Percentiles rank a stretch among this genome's conserved stretches.
Evolutionary conservation across 2,888 invertebrate genomes (phyloP).

Genomic region (Lissonota sp.): DNA sequence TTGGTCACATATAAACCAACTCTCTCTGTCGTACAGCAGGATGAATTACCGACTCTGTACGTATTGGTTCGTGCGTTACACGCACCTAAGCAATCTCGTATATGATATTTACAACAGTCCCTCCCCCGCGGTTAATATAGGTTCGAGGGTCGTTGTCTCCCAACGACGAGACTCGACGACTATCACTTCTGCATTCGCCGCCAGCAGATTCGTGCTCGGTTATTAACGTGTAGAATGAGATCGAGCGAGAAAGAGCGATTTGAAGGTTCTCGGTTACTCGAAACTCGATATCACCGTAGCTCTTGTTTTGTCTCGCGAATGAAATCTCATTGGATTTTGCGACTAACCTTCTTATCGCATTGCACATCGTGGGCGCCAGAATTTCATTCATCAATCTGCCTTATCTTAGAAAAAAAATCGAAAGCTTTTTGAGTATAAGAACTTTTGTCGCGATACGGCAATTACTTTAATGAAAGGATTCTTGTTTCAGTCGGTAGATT

Average conservation of each 20-base stretch:
- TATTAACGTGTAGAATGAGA: background rate
- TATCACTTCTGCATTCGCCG: conserved; percentile 10
- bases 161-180: conserved; percentile 45
- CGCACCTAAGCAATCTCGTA: background rate
- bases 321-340: conserved; percentile 26
- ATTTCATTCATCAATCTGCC: background rate
- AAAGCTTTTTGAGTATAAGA: background rate
- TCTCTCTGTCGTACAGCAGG: background rate
- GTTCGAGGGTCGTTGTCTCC: conserved; percentile 41
- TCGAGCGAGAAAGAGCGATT: background rate
- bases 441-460: too few relatives aligned
- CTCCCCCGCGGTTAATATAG: conserved; percentile 19
- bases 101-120: conserved; percentile 7
- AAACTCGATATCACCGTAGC: conserved; percentile 45
- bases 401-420: background rate
- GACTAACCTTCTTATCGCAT: background rate
- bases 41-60: conserved; percentile 33
- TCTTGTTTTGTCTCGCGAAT: conserved; percentile 51
- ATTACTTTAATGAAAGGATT: too few relatives aligned
- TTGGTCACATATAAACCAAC: background rate
- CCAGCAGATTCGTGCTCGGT: background rate
- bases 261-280: conserved; percentile 33
- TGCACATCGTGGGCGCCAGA: background rate
- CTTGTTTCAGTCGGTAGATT: too few relatives aligned
- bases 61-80: conserved; percentile 8